Evolutionary conservation across 2,888 invertebrate genomes (phyloP).

Genomic region (Mystacides longicornis): DNA sequence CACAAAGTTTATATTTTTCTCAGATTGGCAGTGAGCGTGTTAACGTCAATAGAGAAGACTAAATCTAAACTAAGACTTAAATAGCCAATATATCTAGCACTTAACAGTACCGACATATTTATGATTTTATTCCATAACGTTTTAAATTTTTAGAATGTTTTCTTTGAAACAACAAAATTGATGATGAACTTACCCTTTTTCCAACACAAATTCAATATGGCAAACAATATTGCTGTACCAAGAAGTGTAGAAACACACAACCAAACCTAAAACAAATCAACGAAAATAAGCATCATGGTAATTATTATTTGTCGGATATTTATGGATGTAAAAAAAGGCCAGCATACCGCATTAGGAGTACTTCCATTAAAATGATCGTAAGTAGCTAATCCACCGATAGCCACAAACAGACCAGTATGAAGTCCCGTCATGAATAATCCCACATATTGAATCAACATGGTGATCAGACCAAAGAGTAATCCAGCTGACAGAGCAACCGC

Average conservation of each 20-base stretch:
- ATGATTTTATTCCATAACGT: too few species aligned
- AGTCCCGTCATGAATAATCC: constrained; percentile 76
- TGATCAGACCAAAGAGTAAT: constrained; percentile 68
- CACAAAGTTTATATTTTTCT: too few species aligned
- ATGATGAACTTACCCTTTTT: constrained; percentile 59
- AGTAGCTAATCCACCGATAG: constrained; percentile 50
- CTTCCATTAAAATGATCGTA: constrained; percentile 54
- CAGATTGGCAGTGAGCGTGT: too few species aligned
- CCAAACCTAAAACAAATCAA: constrained; percentile 49
- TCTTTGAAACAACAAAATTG: too few species aligned
- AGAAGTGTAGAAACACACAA: constrained; percentile 61
- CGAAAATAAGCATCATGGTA: background rate
- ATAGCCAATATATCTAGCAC: too few species aligned
- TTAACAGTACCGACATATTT: too few species aligned
- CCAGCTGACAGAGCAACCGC: constrained; percentile 69
- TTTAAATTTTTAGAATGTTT: too few species aligned
- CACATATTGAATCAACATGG: constrained; percentile 75
- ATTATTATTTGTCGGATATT: background rate
- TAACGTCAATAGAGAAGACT: too few species aligned
- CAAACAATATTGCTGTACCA: constrained; percentile 59
- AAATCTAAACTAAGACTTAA: too few species aligned
- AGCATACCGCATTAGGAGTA: constrained; percentile 50
- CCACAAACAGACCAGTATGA: constrained; percentile 62
- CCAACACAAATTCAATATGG: constrained; percentile 65
- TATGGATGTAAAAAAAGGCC: background rate